Base-by-base conservation (phyloP, 1,140 invertebrate species). In the Trichomalopsis sarcophagae region DNA sequence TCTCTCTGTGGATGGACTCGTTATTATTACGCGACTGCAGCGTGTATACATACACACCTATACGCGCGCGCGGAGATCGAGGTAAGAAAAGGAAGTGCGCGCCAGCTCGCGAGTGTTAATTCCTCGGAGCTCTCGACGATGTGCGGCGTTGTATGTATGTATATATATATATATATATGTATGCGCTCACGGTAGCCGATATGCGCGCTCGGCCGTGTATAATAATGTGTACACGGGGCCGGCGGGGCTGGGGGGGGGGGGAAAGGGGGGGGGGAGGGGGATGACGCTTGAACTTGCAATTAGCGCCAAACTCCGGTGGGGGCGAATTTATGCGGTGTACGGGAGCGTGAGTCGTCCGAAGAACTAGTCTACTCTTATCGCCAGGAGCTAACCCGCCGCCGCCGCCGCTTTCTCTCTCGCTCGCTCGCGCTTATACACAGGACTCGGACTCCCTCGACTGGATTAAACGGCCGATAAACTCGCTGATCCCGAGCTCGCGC, bases 401-500 rank as follows among this genome's bases (percentile, higher is more conserved):
- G 33, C 33, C 5, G 2, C 9, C 75, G 33, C 33, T 36, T 36
- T 66, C 62, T 23, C 17, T 6, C n/a, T 66, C 62, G 44, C 73
- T 77, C 44, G 36, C 36, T n/a, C 75, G 74, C 40, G 27, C 47
- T 78, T 78, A 33, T 68, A 40, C 50, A 50, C 74, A 47, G 68
- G 13, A 66, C 50, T 62, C 66, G 66, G 47, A 23, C 69, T 84
- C 33, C 33, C 78, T 27, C 73, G 73, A 69, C 17, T 81, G 79
- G 55, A 85, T 85, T 85, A 77, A 81, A 55, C 62, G 55, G 21
- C 78, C 73, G 84, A 81, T 85, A 77, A 85, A 85, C 84, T 84
- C 55, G 55, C 83, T 33, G 82, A 79, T 81, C 68, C 55, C 55
- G 23, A 78, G 71, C 55, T 62, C 13, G 50, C 68, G 40, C 40